Evolutionary conservation across 1,140 invertebrate species (phyloP), one percentile per base, ranked within the genome.

Genomic region (Manduca sexta): DNA sequence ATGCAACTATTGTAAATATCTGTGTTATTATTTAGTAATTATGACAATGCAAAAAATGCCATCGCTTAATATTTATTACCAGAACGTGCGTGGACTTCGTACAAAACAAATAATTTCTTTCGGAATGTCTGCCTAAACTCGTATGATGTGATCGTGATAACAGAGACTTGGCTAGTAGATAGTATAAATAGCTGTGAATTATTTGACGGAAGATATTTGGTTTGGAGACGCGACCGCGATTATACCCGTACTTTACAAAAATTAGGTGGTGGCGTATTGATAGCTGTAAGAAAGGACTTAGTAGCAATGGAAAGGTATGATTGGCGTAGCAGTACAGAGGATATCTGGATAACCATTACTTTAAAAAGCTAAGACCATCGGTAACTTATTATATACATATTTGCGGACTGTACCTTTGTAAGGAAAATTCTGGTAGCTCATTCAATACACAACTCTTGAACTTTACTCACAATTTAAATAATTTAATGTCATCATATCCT

Each of bases 321-420:
- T 21, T 58, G 46, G 46, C n/a, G 46, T 14, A 45, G 41, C 26
- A 34, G 49, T 12, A 50, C 56, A 3, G 50, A 58, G 17, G 50
- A 53, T 15, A 46, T 58, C 8, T 58, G 49, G 56, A 42, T 58
- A 12, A 31, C 50, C 0, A 6, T 58, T 15, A 42, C 30, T 13
- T 11, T 46, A 12, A 49, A 47, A 33, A 21, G n/a, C 41, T 38
- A 34, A 5, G 12, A 42, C 29, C 29, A 2, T n/a, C 16, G 1
- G 16, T 16, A 4, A 34, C n/a, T 5, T 35, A 33, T 21, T 55
- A 48, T 13, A 15, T 55, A 16, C 49, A 49, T 35, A 37, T 60
- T 6, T 54, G 56, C 13, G 42, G 45, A 2, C n/a, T 60, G 13
- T 60, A 60, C 34, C 34, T 60, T 15, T 60, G 48, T 41, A 41